Percentiles rank a stretch among this genome's conserved stretches.
Evolutionary conservation across 2,113 vertebrate genomes (phyloP).

Genomic region (Brachyistius frenatus): DNA sequence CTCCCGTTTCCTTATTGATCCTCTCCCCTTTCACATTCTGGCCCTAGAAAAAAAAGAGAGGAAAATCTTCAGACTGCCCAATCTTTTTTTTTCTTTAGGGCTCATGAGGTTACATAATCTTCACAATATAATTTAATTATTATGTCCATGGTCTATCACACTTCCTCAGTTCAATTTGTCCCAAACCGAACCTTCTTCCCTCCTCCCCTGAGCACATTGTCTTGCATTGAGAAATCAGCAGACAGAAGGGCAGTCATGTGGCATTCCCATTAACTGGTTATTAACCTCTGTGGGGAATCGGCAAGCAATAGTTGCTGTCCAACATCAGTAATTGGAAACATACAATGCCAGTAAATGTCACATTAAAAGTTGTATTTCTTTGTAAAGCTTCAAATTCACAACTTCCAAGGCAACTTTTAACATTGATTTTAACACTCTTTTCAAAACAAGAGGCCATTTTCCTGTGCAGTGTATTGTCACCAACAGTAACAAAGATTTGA

Average conservation of each 20-base stretch:
- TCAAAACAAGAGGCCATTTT: not conserved
- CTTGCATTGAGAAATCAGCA: slow-evolving; percentile 16
- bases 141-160: not conserved
- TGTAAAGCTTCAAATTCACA: not conserved
- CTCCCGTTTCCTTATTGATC: slow-evolving; percentile 82
- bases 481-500: not conserved
- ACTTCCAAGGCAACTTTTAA: not conserved
- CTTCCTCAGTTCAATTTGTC: not conserved
- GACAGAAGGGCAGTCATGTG: slow-evolving; percentile 39
- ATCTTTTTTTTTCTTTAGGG: not conserved
- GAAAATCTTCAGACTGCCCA: not conserved
- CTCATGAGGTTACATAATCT: not conserved
- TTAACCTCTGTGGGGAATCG: not conserved
- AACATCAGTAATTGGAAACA: not conserved
- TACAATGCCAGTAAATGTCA: not conserved
- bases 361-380: not conserved
- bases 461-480: not conserved
- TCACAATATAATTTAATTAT: not conserved
- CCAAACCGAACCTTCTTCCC: not conserved
- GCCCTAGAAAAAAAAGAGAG: slow-evolving; percentile 35
- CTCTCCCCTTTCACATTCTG: slow-evolving; percentile 67
- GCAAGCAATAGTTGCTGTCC: not conserved
- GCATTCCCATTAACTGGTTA: not conserved
- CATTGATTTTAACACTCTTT: not conserved
- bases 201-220: not conserved